Evolutionary conservation across 2,888 invertebrate genomes (phyloP).

Genomic region (Melolontha melolontha): DNA sequence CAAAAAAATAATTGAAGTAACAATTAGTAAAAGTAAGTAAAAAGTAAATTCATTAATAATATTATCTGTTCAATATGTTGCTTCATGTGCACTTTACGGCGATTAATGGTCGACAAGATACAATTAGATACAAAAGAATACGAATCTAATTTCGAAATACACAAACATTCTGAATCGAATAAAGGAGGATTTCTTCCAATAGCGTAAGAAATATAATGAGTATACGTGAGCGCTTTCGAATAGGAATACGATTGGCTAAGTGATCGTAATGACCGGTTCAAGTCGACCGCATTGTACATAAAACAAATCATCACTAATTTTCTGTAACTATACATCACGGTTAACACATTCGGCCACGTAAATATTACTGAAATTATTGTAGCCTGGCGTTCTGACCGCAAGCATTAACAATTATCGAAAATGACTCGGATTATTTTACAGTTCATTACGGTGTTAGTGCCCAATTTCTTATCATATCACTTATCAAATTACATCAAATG

Average conservation of each 20-base stretch:
- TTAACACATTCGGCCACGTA: conserved; percentile 18
- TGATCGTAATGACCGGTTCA: conserved; percentile 55
- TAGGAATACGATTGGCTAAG: conserved; percentile 57
- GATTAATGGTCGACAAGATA: too few species aligned
- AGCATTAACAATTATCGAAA: conserved; percentile 21
- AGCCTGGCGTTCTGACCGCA: conserved; percentile 5
- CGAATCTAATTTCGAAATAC: too few species aligned
- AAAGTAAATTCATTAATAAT: too few species aligned
- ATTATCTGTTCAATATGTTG: too few species aligned
- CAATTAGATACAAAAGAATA: too few species aligned
- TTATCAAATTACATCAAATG: conserved; percentile 22
- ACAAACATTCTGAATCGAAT: too few species aligned
- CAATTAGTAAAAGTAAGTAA: too few species aligned
- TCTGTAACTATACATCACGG: conserved; percentile 49
- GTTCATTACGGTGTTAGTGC: conserved; percentile 8
- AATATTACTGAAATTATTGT: conserved; percentile 12
- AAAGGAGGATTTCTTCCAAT: too few species aligned
- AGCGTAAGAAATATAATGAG: conserved; percentile 31
- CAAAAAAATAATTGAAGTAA: too few species aligned
- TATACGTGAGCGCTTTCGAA: conserved; percentile 55
- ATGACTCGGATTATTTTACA: neutral
- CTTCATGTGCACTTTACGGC: too few species aligned
- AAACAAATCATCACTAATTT: conserved; percentile 56
- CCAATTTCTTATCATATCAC: conserved; percentile 23
- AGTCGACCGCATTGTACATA: conserved; percentile 59